Base-by-base conservation (phyloP, 2,113 vertebrate genomes). In the Lepus europaeus region DNA sequence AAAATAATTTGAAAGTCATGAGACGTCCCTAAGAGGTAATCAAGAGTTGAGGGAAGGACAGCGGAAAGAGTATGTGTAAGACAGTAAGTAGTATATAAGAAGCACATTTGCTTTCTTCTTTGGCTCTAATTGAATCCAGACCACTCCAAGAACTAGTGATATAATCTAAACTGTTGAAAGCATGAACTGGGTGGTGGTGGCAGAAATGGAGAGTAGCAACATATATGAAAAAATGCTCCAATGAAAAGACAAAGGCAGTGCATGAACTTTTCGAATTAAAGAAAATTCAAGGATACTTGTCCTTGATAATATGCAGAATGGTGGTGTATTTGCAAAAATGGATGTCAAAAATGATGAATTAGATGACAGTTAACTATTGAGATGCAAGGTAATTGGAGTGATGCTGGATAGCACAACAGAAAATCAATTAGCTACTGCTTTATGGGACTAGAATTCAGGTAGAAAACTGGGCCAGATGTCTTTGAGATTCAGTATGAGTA, bases 1-100 rank as follows among this genome's bases (percentile, higher is more conserved):
- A 85, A 92, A 93, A 80, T 20, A 79, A 76, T 36, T 64, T 33
- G 25, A 87, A 84, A 87, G n/a, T 20, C 16, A 33, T 39, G 64
- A 74, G 56, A 49, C 33, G 16, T 29, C 49, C n/a, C 61, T 33
- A 45, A 86, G 25, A 70, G 23, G 1, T 72, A 68, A 33, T 85
- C 4, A 80, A 49, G 59, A 69, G 19, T 39, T 59, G 13, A 56
- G 25, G n/a, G 29, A 33, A 51, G 16, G 33, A 77, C 4, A 64
- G 10, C 14, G 17, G 5, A 39, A 73, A 13, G 23, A 19, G 12
- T 76, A 39, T 74, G 64, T 31, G 51, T 68, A 73, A 83, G 17
- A 33, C 17, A 39, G 31, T 39, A 74, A 72, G 69, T 2, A 10
- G 11, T 3, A 61, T 20, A 36, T 5, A 8, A 72, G 74, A 66